Percentiles rank a stretch among this genome's conserved stretches.
Evolutionary conservation across 2,888 invertebrate genomes (phyloP).

Genomic region (Xylota segnis): DNA sequence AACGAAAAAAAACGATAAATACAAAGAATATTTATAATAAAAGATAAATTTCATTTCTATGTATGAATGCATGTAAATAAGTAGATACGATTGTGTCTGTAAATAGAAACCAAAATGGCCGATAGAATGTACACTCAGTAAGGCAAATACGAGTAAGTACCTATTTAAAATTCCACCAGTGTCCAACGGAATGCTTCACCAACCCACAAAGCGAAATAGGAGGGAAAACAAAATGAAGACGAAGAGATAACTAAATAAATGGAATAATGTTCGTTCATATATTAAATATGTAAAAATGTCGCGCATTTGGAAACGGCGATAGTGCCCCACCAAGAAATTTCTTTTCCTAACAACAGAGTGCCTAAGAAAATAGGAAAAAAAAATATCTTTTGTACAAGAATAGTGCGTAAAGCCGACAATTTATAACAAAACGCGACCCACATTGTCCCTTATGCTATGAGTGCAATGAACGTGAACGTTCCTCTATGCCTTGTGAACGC

Average conservation of each 20-base stretch:
- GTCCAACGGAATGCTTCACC: constrained; percentile 75
- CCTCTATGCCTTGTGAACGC: constrained; percentile 31
- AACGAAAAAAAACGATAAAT: constrained; percentile 31
- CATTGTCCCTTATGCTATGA: constrained; percentile 65
- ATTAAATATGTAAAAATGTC: constrained; percentile 66
- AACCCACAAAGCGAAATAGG: constrained; percentile 73
- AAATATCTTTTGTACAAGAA: constrained; percentile 32
- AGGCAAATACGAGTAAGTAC: constrained; percentile 59
- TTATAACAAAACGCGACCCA: constrained; percentile 57
- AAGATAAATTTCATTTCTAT: constrained; percentile 47
- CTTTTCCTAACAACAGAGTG: constrained; percentile 14
- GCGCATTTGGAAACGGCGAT: constrained; percentile 46
- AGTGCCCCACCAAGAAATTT: constrained; percentile 39
- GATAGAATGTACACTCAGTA: constrained; percentile 65
- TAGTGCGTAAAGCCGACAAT: constrained; percentile 23
- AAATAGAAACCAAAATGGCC: constrained; percentile 76
- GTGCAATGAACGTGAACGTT: constrained; percentile 46
- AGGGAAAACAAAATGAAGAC: constrained; percentile 64
- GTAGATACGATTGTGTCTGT: constrained; percentile 20
- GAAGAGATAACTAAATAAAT: constrained; percentile 68
- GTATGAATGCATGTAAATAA: constrained; percentile 19
- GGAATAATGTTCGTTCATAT: constrained; percentile 46
- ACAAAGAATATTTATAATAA: constrained; percentile 16
- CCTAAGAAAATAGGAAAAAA: constrained; percentile 18
- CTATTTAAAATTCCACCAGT: constrained; percentile 77